Evolutionary conservation across 2,113 vertebrate species (phyloP), one percentile per base, ranked within the genome.

Genomic region (Vulpes ferrilata): DNA sequence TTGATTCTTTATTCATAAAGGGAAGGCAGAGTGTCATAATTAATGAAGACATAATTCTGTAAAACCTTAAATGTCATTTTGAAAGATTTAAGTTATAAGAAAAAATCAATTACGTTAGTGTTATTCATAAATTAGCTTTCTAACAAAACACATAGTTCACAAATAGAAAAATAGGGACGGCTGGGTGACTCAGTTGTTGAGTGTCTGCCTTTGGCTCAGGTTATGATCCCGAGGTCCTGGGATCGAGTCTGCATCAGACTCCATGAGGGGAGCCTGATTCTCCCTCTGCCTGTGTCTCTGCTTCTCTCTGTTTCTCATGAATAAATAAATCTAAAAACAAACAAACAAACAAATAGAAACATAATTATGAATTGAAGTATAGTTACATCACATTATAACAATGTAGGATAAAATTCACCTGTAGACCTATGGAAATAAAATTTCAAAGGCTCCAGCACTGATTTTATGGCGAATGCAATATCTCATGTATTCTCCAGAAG

Each of bases 21-120:
- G 32, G 11, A 82, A 88, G 51, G 71, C n/a, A 69, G 35, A 30
- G 3, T 90, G 13, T 67, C 48, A 62, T 53, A 71, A 13, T 90
- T 25, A 87, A 48, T 51, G 57, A 48, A 73, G 38, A 60, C 12
- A 27, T 85, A 81, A 69, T 65, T 65, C 9, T 85, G 92, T 64
- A 81, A 96, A 81, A 78, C 11, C 1, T 57, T 23, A 91, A 3
- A 53, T 88, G 5, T 81, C 32, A 90, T 73, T 95, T 95, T 90
- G 7, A 60, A 95, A 86, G 22, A 57, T 57, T 87, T 57, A 55
- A 30, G 6, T 73, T 85, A 59, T 59, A 62, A 76, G 20, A 27
- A 76, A 64, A 80, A 82, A 57, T 60, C 1, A 76, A 65, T 64
- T 85, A 55, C 73, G 65, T 79, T 80, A 91, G 51, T 65, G 20